Evolutionary conservation across 1,140 invertebrate species (phyloP), one percentile per base, ranked within the genome.

Genomic region (Neodiprion lecontei): DNA sequence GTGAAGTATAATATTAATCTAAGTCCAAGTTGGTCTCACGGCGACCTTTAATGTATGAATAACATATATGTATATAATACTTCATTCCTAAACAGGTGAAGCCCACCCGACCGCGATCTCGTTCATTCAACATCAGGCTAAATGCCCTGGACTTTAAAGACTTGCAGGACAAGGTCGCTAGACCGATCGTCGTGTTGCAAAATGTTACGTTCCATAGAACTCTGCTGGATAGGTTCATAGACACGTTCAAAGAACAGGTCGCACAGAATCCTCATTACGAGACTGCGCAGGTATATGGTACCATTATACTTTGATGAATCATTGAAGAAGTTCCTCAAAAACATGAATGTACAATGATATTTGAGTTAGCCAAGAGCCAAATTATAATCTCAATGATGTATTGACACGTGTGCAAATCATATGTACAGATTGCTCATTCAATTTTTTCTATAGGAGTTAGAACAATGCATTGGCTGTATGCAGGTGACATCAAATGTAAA

Each of bases 391-490:
- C 28, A 40, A 40, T 40, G 5, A 40, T 4, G 28, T 40, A 40
- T 40, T 40, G 28, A 40, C 28, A 40, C 17, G 28, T 40, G 28
- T 40, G 2, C 2, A 40, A 40, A 40, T 5, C 28, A 40, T 3
- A 40, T 40, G 28, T 40, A 1, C 28, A 40, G 28, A 40, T 40
- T 40, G 28, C 28, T 40, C 28, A 40, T 40, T 40, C 28, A 40
- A 40, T 40, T 40, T 40, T 40, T 40, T 40, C 17, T 40, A 70
- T 0, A 95, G 94, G 94, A 95, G 76, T 83, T 94, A 50, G 95
- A 96, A 72, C 89, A 91, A 48, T 98, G 97, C 82, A 95, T 97
- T 78, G 96, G 96, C 7, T 98, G 97, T 82, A 96, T 97, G 93
- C 92, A 95, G 84, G 91, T 89, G 67, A 83, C 84, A 53, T 92